Percentiles rank a stretch among this genome's conserved stretches.
phyloP scores from a whole-genome alignment of 1,140 invertebrate genomes.

The Bathynomus jamesi region DNA sequence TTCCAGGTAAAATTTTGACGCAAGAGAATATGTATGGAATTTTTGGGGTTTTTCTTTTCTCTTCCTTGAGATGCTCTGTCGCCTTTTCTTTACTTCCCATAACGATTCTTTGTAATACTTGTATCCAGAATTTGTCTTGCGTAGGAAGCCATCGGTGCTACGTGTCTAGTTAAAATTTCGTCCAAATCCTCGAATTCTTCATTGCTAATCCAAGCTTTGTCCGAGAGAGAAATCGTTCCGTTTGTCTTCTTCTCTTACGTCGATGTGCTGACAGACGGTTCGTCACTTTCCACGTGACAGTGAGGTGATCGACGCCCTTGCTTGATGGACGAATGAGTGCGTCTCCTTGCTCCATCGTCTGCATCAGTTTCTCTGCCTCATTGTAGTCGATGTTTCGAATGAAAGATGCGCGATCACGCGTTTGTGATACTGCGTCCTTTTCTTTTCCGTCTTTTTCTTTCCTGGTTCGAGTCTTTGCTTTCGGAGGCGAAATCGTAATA shows the following conservation, averaged over 20 bases:
- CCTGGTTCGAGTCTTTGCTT: conserved; percentile 65
- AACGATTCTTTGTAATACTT: conserved; percentile 49
- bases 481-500: conserved; percentile 87
- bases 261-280: conserved; percentile 93
- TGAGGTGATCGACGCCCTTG: conserved; percentile 89
- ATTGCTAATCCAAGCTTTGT: conserved; percentile 73
- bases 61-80: conserved; percentile 75
- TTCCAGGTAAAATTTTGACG: conserved; percentile 74
- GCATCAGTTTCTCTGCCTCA: conserved; percentile 85
- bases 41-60: conserved; percentile 74
- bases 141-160: conserved; percentile 90
- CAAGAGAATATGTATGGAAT: conserved; percentile 82
- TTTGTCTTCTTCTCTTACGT: conserved; percentile 91
- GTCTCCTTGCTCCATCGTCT: conserved; percentile 89
- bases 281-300: conserved; percentile 96
- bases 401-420: conserved; percentile 95
- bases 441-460: conserved; percentile 71
- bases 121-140: conserved; percentile 84
- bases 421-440: conserved; percentile 76
- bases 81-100: conserved; percentile 59
- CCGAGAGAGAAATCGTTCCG: conserved; percentile 91
- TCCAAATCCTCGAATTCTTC: conserved; percentile 97
- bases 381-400: conserved; percentile 95
- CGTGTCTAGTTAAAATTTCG: conserved; percentile 94
- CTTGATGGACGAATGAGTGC: conserved; percentile 92